Evolutionary conservation across 2,888 invertebrate genomes (phyloP), one percentile per base, ranked within the genome.

Genomic region (Napeogenes inachia): DNA sequence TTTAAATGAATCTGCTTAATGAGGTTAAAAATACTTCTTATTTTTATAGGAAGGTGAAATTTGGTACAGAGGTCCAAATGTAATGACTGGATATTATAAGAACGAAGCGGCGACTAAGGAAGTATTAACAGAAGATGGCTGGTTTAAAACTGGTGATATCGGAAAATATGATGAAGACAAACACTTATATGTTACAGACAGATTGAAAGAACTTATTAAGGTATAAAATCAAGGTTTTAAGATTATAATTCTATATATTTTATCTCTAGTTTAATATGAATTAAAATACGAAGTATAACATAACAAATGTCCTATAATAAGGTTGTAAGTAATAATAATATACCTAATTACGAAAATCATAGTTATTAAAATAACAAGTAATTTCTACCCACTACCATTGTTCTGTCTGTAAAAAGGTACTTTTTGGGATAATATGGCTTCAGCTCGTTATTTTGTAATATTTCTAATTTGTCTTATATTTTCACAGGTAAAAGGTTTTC

Each of bases 121-220:
- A 13, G 93, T 92, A 3, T 33, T 89, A 47, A 93, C 96, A 35
- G 88, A 91, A 13, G 93, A 94, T 61, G 95, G 94, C n/a, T 97
- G 96, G 96, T 87, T 94, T 61, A 93, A 93, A 68, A 94, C 94
- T 0, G 95, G 95, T 0, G 96, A 96, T 75, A 89, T 95, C 54
- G 94, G 92, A 0, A 92, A 91, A 73, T 93, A 92, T 66, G 94
- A 95, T 69, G 92, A 94, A 8, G 89, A 94, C 0, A 92, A 93
- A 47, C 87, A 84, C 61, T 84, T 95, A 63, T 95, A 92, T 71
- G 91, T 97, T 60, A 94, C 94, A 3, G 96, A 95, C 75, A 91
- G 97, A 62, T 78, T 94, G 47, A 97, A 97, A 81, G 96, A 96
- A 75, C 85, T 97, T 57, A 97, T 97, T 69, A 97, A 97, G n/a